These are phyloP conservation scores for Neodiprion pinetum DNA, from an alignment of 1,140 invertebrate genomes.

Conservation along the genomic window DNA sequence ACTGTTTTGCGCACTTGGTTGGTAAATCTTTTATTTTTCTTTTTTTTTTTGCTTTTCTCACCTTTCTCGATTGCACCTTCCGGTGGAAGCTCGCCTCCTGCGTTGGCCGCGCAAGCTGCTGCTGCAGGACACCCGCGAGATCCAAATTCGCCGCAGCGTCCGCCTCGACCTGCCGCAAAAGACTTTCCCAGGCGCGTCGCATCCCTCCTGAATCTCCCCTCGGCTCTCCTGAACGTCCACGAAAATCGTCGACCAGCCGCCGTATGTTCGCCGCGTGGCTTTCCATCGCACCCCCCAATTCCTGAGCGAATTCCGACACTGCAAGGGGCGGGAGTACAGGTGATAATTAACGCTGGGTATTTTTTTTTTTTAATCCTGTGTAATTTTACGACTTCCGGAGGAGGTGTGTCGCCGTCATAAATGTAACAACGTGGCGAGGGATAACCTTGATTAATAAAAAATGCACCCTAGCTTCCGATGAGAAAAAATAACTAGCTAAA, in stretches of 20 bases:
- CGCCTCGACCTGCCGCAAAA: constrained; percentile 91
- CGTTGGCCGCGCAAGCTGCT: constrained; percentile 83
- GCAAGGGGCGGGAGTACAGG: constrained; percentile 59
- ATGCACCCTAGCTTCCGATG: no score
- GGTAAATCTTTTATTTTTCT: neutral
- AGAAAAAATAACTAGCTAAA: no score
- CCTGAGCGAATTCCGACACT: constrained; percentile 95
- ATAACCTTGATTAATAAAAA: no score
- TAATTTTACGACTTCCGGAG: constrained; percentile 35
- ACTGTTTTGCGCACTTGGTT: neutral
- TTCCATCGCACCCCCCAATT: constrained; percentile 90
- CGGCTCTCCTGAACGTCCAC: constrained; percentile 85
- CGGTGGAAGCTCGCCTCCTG: constrained; percentile 90
- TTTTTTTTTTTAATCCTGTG: constrained; percentile 35
- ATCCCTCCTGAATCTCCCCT: constrained; percentile 85
- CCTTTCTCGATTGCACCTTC: constrained; percentile 91
- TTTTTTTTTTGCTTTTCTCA: constrained; percentile 22
- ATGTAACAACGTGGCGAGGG: neutral
- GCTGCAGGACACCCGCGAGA: constrained; percentile 83
- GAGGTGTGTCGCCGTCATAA: constrained; percentile 7
- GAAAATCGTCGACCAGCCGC: constrained; percentile 85
- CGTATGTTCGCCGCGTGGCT: constrained; percentile 91
- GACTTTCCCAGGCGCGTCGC: constrained; percentile 90
- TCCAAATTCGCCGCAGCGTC: constrained; percentile 91
- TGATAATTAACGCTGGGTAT: constrained; percentile 12